These are phyloP conservation scores for Mixornis gularis DNA, from an alignment of 2,113 vertebrate species.

Conservation along the genomic window DNA sequence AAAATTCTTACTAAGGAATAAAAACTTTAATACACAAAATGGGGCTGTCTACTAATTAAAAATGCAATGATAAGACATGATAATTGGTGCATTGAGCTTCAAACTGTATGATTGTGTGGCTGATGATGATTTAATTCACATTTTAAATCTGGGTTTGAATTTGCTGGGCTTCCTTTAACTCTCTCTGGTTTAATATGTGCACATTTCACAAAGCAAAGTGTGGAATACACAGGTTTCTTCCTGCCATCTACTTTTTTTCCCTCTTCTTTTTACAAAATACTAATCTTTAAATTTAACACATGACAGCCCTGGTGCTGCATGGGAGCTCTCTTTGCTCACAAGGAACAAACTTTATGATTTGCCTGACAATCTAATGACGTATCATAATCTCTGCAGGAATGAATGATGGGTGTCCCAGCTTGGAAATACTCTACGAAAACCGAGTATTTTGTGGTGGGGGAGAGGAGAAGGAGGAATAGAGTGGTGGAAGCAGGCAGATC, in stretches of 20 bases:
- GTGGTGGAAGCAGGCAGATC: not conserved
- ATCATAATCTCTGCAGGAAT: not conserved
- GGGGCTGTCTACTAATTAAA: slow-evolving; percentile 73
- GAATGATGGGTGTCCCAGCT: not conserved
- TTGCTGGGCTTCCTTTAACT: not conserved
- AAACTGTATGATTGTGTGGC: not conserved
- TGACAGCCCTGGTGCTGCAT: not conserved
- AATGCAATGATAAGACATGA: not conserved
- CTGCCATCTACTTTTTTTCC: not conserved
- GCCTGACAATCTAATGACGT: not conserved
- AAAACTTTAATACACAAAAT: slow-evolving; percentile 72
- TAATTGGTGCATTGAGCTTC: not conserved
- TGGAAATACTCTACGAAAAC: not conserved
- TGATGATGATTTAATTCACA: not conserved
- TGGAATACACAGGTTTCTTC: not conserved
- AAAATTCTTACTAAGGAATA: slow-evolving; percentile 78
- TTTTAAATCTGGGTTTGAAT: not conserved
- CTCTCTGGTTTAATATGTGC: not conserved
- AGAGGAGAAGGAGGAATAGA: not conserved
- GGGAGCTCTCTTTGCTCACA: not conserved
- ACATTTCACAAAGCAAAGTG: not conserved
- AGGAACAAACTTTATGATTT: not conserved
- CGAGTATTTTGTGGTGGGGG: not conserved
- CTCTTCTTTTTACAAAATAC: not conserved
- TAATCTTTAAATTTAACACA: not conserved